Evolutionary conservation across 1,140 invertebrate genomes (phyloP).

Genomic region (Rhopalosiphum maidis): DNA sequence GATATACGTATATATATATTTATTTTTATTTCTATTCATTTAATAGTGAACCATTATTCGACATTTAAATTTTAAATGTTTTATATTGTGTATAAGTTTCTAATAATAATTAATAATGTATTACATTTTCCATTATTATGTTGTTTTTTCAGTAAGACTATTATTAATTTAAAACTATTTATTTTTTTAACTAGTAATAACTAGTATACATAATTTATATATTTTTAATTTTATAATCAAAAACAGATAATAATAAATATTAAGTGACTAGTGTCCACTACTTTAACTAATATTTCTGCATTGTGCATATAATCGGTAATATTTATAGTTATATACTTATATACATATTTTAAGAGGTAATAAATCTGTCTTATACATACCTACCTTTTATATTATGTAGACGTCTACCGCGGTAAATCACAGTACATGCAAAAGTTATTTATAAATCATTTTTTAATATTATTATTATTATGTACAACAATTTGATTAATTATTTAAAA

Average conservation of each 20-base stretch:
- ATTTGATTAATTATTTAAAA: neutral
- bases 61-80: neutral
- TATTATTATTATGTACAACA: neutral
- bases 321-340: too few relatives aligned
- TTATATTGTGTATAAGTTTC: neutral
- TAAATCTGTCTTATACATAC: neutral
- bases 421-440: neutral
- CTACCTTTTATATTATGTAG: neutral
- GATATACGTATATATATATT: too few relatives aligned
- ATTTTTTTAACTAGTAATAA: neutral
- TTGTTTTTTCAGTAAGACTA: neutral
- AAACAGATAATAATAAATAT: neutral
- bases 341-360: too few relatives aligned
- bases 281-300: neutral
- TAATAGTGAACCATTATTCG: neutral
- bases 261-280: neutral
- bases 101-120: too few relatives aligned
- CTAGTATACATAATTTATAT: neutral
- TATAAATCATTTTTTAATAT: neutral
- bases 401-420: neutral
- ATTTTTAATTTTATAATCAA: neutral
- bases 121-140: too few relatives aligned
- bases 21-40: neutral
- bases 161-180: neutral
- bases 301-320: too few relatives aligned